These are phyloP conservation scores for Clavelina lepadiformis DNA, from an alignment of 23 tunicate genomes.

Conservation along the genomic window DNA sequence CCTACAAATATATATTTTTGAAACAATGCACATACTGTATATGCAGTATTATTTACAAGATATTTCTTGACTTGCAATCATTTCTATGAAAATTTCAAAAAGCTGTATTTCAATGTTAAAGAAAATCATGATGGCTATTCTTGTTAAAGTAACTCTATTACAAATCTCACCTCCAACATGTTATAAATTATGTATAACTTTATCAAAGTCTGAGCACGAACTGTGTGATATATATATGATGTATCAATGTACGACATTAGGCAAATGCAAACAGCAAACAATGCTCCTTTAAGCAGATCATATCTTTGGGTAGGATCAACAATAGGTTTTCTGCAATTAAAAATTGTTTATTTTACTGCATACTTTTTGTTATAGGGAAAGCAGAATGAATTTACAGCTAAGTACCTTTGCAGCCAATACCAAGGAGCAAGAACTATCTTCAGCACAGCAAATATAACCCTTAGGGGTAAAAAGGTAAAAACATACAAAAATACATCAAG, in stretches of 20 bases:
- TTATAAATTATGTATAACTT: constrained; percentile 98
- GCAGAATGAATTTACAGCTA: neutral
- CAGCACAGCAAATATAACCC: constrained; percentile 54
- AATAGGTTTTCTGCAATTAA: constrained; percentile 33
- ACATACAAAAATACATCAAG: constrained; percentile 85
- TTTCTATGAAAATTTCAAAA: no score
- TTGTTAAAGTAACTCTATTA: no score
- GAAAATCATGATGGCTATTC: no score
- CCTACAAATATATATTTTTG: constrained; percentile 60
- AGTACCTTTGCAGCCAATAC: constrained; percentile 44
- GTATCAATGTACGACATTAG: constrained; percentile 88
- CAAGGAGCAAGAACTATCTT: constrained; percentile 38
- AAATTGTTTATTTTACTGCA: neutral
- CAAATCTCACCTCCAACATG: constrained; percentile 99
- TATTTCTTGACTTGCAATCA: no score
- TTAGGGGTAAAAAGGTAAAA: constrained; percentile 82
- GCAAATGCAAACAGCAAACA: constrained; percentile 46
- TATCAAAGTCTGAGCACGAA: constrained; percentile 88
- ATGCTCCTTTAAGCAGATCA: constrained; percentile 76
- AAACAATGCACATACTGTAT: neutral
- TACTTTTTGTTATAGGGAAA: neutral
- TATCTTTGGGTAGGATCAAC: constrained; percentile 81
- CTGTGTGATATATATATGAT: constrained; percentile 89
- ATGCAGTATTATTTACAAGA: no score
- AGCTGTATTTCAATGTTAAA: no score